These are phyloP conservation scores for Bembecia ichneumoniformis DNA, from an alignment of 2,888 invertebrate species.

Conservation along the genomic window DNA sequence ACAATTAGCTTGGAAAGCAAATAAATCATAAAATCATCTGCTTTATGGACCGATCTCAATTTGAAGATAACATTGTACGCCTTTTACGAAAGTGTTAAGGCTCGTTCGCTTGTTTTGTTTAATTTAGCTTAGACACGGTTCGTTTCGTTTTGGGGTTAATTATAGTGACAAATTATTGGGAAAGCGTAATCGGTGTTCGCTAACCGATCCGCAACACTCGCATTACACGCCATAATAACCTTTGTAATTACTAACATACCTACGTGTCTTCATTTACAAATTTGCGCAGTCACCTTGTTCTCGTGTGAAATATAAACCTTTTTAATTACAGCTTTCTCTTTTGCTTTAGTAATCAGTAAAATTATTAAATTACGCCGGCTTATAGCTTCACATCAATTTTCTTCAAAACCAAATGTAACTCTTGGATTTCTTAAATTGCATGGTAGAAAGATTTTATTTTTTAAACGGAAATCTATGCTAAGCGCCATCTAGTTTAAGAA, in stretches of 20 bases:
- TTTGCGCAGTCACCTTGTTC: conserved; percentile 56
- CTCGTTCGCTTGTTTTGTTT: conserved; percentile 2
- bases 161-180: conserved; percentile 52
- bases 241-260: conserved; percentile 50
- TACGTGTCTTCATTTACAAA: conserved; percentile 25
- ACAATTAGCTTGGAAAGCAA: conserved; percentile 50
- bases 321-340: conserved; percentile 62
- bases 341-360: conserved; percentile 14
- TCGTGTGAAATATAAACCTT: conserved; percentile 46
- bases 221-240: conserved; percentile 40
- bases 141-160: conserved; percentile 29
- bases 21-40: conserved; percentile 50
- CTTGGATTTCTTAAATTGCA: too few species aligned
- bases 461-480: too few species aligned
- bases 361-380: background rate
- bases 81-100: conserved; percentile 1
- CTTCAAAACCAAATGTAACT: too few species aligned
- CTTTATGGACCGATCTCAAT: conserved; percentile 32
- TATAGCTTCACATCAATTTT: too few species aligned
- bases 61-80: conserved; percentile 31
- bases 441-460: too few species aligned
- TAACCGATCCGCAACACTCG: conserved; percentile 43
- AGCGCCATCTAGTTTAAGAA: too few species aligned
- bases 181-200: conserved; percentile 33
- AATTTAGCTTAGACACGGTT: conserved; percentile 8